These are phyloP conservation scores for Drosophila picticornis DNA, from an alignment of 2,888 invertebrate genomes.

Conservation along the genomic window DNA sequence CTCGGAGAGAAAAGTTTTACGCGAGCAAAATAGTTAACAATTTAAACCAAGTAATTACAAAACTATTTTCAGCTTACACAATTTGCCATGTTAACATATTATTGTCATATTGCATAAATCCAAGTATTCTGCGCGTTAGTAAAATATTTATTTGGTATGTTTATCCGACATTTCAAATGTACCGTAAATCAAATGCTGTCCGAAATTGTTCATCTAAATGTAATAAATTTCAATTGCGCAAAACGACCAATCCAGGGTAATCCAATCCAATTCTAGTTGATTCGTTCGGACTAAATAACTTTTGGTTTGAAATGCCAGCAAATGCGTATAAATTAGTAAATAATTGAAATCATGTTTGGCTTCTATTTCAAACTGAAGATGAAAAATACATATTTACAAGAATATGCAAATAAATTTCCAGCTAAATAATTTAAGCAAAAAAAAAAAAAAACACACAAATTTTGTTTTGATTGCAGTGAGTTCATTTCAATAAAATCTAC, in stretches of 20 bases:
- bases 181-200: constrained; percentile 36
- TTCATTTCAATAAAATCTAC: neutral
- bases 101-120: neutral
- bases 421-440: constrained; percentile 2
- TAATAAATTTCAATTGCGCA: constrained; percentile 33
- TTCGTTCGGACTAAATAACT: constrained; percentile 26
- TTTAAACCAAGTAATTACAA: neutral
- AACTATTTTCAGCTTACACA: neutral
- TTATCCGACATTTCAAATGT: constrained; percentile 6
- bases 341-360: constrained; percentile 40
- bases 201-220: constrained; percentile 34
- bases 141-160: neutral
- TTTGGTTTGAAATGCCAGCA: constrained; percentile 20
- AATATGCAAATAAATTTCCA: constrained; percentile 18
- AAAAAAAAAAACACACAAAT: neutral
- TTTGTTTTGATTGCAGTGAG: neutral
- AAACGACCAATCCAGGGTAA: constrained; percentile 15
- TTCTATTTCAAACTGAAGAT: constrained; percentile 1
- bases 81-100: neutral
- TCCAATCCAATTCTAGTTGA: constrained; percentile 19
- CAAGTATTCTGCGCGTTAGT: constrained; percentile 1
- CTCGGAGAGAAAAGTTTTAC: constrained; percentile 19
- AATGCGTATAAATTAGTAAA: constrained; percentile 44
- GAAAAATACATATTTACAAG: constrained; percentile 13
- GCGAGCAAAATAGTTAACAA: neutral